These are phyloP conservation scores for Lethocerus indicus DNA, from an alignment of 1,140 invertebrate genomes.

Conservation along the genomic window DNA sequence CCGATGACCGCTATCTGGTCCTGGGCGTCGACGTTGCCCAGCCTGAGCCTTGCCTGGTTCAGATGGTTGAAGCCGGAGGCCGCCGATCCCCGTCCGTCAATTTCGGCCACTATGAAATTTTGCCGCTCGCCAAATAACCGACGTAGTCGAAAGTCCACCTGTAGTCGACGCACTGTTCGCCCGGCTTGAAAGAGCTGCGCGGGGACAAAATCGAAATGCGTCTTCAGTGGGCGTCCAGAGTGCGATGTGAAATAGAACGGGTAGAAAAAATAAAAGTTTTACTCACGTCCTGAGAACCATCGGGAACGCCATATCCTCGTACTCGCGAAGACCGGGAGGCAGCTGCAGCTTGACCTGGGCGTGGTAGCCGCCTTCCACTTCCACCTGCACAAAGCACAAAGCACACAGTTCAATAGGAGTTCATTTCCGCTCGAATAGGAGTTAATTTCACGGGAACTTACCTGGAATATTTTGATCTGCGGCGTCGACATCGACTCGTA, in stretches of 20 bases:
- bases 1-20: background rate
- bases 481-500: constrained; percentile 33
- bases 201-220: no score
- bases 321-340: constrained; percentile 57
- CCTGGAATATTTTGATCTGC: constrained; percentile 37
- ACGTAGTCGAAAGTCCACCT: no score
- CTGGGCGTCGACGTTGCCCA: background rate
- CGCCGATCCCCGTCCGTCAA: background rate
- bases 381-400: constrained; percentile 22
- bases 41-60: background rate
- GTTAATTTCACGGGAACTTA: constrained; percentile 16
- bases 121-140: no score
- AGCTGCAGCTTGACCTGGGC: constrained; percentile 47
- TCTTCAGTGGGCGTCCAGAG: no score
- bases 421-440: background rate
- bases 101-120: no score
- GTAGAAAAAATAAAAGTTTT: no score
- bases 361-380: constrained; percentile 31
- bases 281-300: constrained; percentile 66
- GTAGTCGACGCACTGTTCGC: no score
- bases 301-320: constrained; percentile 65
- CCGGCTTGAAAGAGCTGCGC: no score
- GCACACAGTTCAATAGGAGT: background rate
- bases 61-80: background rate
- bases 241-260: no score